These are phyloP conservation scores for Drosophila chauvacae DNA, from an alignment of 1,140 invertebrate genomes.

Conservation along the genomic window DNA sequence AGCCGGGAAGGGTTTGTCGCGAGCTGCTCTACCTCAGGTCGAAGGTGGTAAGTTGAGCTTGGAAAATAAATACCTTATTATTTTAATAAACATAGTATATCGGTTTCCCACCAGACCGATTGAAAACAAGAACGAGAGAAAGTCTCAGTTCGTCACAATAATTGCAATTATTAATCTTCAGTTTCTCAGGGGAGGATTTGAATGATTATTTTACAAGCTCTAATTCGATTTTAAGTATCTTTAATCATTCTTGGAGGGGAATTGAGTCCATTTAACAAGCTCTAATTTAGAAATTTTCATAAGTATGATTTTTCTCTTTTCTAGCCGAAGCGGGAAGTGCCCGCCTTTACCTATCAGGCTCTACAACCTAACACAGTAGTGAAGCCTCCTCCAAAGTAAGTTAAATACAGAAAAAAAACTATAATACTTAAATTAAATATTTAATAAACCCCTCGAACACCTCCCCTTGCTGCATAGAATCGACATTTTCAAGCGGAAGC, in stretches of 20 bases:
- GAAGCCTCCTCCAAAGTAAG: conserved; percentile 86
- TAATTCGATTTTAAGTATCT: no score
- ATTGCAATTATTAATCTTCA: no score
- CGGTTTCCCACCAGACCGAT: no score
- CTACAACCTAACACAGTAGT: conserved; percentile 90
- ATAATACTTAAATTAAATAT: not conserved
- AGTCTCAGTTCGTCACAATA: no score
- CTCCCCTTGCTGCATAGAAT: conserved; percentile 42
- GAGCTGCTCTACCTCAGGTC: conserved; percentile 60
- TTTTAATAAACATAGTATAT: not conserved
- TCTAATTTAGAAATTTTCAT: no score
- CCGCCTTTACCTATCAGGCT: conserved; percentile 90
- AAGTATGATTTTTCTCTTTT: not conserved
- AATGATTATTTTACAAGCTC: no score
- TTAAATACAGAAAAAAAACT: not conserved
- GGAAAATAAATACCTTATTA: not conserved
- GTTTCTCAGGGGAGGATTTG: no score
- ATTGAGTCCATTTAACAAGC: no score
- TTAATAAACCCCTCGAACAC: not conserved
- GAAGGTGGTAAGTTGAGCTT: conserved; percentile 53
- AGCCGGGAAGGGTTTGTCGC: conserved; percentile 73
- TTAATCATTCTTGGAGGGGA: no score
- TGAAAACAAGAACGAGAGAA: no score
- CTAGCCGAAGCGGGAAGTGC: conserved; percentile 86
- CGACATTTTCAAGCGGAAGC: conserved; percentile 68